phyloP scores from a whole-genome alignment of 2,888 invertebrate species.

The Protonemura montana region DNA sequence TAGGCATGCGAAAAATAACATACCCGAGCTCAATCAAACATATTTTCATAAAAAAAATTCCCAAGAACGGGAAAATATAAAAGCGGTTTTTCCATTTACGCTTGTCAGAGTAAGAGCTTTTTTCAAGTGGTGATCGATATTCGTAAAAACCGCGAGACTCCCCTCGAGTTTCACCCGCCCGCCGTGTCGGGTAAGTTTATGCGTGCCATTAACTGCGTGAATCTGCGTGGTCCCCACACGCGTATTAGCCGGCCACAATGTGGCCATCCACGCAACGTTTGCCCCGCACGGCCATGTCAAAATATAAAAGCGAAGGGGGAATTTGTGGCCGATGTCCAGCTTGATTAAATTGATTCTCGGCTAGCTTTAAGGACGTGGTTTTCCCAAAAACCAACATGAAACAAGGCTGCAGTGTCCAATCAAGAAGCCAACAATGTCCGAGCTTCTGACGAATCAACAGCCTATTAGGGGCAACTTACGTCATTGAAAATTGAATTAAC shows the following conservation, averaged over 20 bases:
- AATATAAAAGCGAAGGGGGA: constrained; percentile 1
- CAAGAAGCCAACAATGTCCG: constrained; percentile 22
- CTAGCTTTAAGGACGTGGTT: constrained; percentile 23
- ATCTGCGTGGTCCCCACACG: background rate
- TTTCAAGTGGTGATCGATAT: background rate
- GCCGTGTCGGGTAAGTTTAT: constrained; percentile 12
- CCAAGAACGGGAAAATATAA: too few species aligned
- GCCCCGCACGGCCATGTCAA: background rate
- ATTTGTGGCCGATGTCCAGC: constrained; percentile 17
- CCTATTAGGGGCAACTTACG: constrained; percentile 34
- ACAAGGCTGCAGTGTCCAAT: constrained; percentile 25
- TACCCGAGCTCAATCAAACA: too few species aligned
- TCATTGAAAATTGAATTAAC: constrained; percentile 35
- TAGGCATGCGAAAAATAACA: too few species aligned
- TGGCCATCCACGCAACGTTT: background rate
- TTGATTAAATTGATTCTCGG: constrained; percentile 22
- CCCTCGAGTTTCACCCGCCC: background rate
- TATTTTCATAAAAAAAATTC: too few species aligned
- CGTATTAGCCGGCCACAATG: background rate
- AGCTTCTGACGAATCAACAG: constrained; percentile 18
- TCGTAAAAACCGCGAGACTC: background rate
- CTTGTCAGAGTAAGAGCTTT: background rate
- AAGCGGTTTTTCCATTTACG: too few species aligned
- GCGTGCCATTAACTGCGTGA: background rate
- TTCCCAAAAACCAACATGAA: constrained; percentile 16